A percentile compares a stretch with the other conserved stretches of the same genome.
Conservation (phyloP, 1,140 invertebrate species). For the Camponotus floridanus region DNA sequence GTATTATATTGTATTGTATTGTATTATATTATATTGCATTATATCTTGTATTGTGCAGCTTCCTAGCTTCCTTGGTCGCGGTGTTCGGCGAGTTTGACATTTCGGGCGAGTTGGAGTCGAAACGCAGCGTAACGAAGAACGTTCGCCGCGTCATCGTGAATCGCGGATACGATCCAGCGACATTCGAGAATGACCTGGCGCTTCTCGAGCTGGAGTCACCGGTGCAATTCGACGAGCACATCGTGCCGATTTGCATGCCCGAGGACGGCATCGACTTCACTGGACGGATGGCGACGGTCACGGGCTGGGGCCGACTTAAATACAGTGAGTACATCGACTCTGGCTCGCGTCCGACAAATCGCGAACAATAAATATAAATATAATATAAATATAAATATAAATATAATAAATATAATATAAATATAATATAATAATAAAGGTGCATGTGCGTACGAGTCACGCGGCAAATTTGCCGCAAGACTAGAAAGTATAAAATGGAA, state of each 20-base stretch:
- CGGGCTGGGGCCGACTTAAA: conserved; percentile 91
- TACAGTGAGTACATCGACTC: conserved; percentile 85
- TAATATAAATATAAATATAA: too few relatives aligned
- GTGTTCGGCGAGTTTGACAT: conserved; percentile 97
- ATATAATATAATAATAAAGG: too few relatives aligned
- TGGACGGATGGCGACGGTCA: conserved; percentile 93
- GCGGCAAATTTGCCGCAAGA: conserved; percentile 21
- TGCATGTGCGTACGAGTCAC: background rate
- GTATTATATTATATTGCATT: background rate
- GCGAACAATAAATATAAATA: too few relatives aligned
- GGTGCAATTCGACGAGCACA: conserved; percentile 94
- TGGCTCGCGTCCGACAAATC: background rate
- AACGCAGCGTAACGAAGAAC: conserved; percentile 92
- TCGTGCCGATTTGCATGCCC: conserved; percentile 97
- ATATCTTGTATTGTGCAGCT: conserved; percentile 86
- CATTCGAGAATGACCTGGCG: conserved; percentile 96
- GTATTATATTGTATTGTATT: conserved; percentile 47
- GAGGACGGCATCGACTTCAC: conserved; percentile 93
- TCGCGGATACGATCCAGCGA: conserved; percentile 94
- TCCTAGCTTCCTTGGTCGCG: conserved; percentile 95
- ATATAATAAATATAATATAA: too few relatives aligned
- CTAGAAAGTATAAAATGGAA: conserved; percentile 55
- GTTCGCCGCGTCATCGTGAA: conserved; percentile 96
- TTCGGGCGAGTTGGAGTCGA: conserved; percentile 92
- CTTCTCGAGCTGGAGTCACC: conserved; percentile 94